phyloP scores from a whole-genome alignment of 2,888 invertebrate species.

The Cataglyphis rosenhaueri region DNA sequence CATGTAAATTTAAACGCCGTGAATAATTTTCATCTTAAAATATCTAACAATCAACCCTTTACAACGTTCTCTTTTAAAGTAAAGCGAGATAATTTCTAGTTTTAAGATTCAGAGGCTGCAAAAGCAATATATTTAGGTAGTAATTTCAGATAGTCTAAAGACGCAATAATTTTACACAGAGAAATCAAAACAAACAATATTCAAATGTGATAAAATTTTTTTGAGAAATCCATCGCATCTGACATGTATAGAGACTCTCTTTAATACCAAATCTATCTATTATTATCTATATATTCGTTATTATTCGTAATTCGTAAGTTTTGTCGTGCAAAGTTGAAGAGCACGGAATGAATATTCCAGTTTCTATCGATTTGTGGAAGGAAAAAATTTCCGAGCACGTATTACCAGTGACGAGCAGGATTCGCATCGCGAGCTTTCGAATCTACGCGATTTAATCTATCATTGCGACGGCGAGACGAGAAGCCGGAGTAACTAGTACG shows the following conservation, averaged over 20 bases:
- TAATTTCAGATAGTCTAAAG: background rate
- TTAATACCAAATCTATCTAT: no score
- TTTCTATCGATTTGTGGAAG: constrained; percentile 28
- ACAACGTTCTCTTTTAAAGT: constrained; percentile 16
- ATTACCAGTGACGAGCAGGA: constrained; percentile 51
- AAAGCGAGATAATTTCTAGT: constrained; percentile 24
- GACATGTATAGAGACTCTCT: no score
- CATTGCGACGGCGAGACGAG: constrained; percentile 68
- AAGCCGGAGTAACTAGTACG: constrained; percentile 76
- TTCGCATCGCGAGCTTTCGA: constrained; percentile 63
- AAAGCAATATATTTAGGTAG: background rate
- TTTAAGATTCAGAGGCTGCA: background rate
- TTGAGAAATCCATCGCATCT: no score
- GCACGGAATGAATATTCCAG: background rate
- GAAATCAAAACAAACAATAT: no score
- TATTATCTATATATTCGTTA: background rate
- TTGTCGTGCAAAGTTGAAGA: background rate
- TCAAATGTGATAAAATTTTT: no score
- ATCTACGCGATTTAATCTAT: constrained; percentile 72
- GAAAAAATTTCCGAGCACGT: constrained; percentile 53
- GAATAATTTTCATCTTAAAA: constrained; percentile 36
- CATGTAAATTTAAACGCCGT: constrained; percentile 9
- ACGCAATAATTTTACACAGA: no score
- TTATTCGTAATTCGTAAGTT: constrained; percentile 41
- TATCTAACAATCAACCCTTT: background rate